phyloP scores from a whole-genome alignment of 2,797 vertebrate species.

The Oceanodroma leucorhoa region DNA sequence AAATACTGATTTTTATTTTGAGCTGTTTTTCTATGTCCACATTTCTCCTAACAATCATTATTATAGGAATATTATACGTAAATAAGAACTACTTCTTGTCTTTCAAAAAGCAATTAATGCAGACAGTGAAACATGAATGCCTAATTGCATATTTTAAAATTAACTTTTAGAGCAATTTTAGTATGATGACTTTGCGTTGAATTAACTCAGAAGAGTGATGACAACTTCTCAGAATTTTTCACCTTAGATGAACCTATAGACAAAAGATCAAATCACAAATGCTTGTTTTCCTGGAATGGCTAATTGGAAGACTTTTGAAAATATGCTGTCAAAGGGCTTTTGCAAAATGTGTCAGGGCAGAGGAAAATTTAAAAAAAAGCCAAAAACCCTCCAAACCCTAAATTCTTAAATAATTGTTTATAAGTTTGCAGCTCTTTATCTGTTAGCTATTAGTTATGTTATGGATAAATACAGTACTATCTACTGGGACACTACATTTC shows the following conservation, averaged over 20 bases:
- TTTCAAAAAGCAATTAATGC: background rate
- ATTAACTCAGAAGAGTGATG: background rate
- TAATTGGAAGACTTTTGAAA: background rate
- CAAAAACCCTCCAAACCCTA: background rate
- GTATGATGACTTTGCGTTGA: background rate
- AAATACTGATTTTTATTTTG: background rate
- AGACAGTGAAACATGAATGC: background rate
- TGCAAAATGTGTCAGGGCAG: background rate
- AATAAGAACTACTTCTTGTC: background rate
- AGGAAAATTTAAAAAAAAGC: background rate
- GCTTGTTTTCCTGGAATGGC: background rate
- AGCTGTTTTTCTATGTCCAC: background rate
- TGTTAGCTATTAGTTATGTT: background rate
- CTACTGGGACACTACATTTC: background rate
- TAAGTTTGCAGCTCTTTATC: background rate
- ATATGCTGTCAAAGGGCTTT: background rate
- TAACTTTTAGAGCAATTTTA: background rate
- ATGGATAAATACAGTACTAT: background rate
- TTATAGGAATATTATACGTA: background rate
- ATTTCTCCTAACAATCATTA: background rate
- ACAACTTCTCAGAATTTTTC: background rate
- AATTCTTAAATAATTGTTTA: background rate
- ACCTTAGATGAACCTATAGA: background rate
- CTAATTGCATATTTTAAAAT: background rate
- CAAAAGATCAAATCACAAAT: background rate